Conservation (phyloP, 2,888 invertebrate genomes). For the Blomia tropicalis region DNA sequence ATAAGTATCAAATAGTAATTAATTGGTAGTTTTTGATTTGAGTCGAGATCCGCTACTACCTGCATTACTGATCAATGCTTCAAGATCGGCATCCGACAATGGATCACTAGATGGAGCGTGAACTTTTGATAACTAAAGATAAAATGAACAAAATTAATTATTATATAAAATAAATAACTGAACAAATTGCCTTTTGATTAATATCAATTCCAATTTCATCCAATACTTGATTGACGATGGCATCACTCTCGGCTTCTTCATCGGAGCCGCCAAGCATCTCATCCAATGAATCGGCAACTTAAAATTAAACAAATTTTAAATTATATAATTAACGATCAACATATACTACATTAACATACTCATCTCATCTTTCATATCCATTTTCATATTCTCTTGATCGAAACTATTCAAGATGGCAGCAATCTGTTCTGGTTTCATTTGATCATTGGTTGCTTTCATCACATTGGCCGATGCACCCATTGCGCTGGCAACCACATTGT, state of each 20-base stretch:
- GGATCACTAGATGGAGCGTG: neutral
- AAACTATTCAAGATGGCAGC: conserved; percentile 68
- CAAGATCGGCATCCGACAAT: neutral
- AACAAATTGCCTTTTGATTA: conserved; percentile 22
- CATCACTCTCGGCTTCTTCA: conserved; percentile 74
- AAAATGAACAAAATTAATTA: neutral
- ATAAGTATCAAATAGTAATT: too few relatives aligned
- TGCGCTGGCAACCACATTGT: conserved; percentile 65
- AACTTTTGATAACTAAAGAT: neutral
- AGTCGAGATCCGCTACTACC: too few relatives aligned
- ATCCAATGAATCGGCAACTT: conserved; percentile 75
- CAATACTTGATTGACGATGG: conserved; percentile 71
- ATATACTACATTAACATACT: conserved; percentile 44
- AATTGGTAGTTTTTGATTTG: too few relatives aligned
- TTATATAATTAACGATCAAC: neutral
- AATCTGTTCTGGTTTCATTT: conserved; percentile 68
- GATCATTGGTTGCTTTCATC: conserved; percentile 70
- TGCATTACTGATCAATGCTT: neutral
- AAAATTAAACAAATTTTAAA: conserved; percentile 29
- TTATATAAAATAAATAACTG: neutral
- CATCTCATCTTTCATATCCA: conserved; percentile 93
- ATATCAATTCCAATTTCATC: conserved; percentile 86
- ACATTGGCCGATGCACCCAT: conserved; percentile 68
- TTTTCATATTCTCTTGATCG: conserved; percentile 62
- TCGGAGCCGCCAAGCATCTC: conserved; percentile 73